Percentiles rank a stretch among this genome's conserved stretches.
Conservation (phyloP, 2,113 vertebrate species). For the Cottus gobio region DNA sequence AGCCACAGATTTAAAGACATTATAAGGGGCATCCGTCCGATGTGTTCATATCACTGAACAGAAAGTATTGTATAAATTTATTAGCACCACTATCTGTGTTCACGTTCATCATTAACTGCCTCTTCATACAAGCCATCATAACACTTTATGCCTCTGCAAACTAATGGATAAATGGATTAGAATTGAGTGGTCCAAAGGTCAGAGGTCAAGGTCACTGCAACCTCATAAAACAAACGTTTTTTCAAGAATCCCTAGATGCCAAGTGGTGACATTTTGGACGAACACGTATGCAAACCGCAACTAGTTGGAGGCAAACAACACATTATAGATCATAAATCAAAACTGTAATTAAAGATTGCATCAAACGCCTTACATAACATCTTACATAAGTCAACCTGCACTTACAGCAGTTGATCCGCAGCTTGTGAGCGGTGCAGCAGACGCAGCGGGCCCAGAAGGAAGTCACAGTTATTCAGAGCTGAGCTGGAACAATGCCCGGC, state of each 20-base stretch:
- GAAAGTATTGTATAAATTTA: background rate
- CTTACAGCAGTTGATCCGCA: background rate
- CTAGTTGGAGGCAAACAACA: background rate
- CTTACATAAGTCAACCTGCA: background rate
- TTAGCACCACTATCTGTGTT: background rate
- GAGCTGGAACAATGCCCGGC: slow-evolving; percentile 13
- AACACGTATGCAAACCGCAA: too few relatives aligned
- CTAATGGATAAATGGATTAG: background rate
- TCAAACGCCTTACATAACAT: background rate
- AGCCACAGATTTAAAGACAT: background rate
- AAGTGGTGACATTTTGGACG: background rate
- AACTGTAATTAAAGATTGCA: background rate
- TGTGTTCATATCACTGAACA: background rate
- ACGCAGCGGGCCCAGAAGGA: slow-evolving; percentile 3
- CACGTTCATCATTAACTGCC: background rate
- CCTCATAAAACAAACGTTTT: background rate
- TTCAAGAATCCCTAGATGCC: background rate
- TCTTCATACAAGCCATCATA: background rate
- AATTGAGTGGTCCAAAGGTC: background rate
- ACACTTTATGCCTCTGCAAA: background rate
- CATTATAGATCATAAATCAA: background rate
- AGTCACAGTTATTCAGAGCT: slow-evolving; percentile 20
- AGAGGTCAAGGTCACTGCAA: background rate
- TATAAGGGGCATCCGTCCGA: background rate
- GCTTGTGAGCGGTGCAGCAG: background rate